These are phyloP conservation scores for Melanogrammus aeglefinus DNA, from an alignment of 2,797 vertebrate species.

Conservation along the genomic window DNA sequence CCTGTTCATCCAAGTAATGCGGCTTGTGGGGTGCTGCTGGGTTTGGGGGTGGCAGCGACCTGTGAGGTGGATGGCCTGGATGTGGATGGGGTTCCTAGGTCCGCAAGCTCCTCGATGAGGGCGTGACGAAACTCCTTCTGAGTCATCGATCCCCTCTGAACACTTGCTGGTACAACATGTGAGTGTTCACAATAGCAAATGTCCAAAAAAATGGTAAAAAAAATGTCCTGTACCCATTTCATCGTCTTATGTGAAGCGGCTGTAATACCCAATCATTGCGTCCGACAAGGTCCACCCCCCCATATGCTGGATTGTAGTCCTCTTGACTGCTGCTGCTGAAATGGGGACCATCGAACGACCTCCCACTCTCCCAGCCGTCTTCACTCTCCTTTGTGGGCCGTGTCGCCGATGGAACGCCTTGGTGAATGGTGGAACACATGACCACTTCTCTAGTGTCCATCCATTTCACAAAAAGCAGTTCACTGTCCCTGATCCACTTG, in stretches of 20 bases:
- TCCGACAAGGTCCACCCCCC: too few species aligned
- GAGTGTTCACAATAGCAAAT: slow-evolving; percentile 6
- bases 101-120: too few species aligned
- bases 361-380: neutral
- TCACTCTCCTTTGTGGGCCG: neutral
- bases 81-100: too few species aligned
- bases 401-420: neutral
- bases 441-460: slow-evolving; percentile 12
- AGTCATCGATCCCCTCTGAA: too few species aligned
- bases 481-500: slow-evolving; percentile 9
- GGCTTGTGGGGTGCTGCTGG: too few species aligned
- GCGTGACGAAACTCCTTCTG: too few species aligned
- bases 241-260: neutral
- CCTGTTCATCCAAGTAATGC: too few species aligned
- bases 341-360: neutral
- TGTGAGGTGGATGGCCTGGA: too few species aligned
- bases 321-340: neutral
- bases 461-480: slow-evolving; percentile 22
- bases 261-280: slow-evolving; percentile 1
- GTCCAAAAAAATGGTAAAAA: slow-evolving; percentile 14
- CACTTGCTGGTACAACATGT: slow-evolving; percentile 4
- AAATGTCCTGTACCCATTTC: neutral
- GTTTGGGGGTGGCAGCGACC: too few species aligned
- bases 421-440: neutral
- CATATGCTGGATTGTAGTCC: neutral